These are phyloP conservation scores for Leptinotarsa haldemani DNA, from an alignment of 2,888 invertebrate species.

Conservation along the genomic window DNA sequence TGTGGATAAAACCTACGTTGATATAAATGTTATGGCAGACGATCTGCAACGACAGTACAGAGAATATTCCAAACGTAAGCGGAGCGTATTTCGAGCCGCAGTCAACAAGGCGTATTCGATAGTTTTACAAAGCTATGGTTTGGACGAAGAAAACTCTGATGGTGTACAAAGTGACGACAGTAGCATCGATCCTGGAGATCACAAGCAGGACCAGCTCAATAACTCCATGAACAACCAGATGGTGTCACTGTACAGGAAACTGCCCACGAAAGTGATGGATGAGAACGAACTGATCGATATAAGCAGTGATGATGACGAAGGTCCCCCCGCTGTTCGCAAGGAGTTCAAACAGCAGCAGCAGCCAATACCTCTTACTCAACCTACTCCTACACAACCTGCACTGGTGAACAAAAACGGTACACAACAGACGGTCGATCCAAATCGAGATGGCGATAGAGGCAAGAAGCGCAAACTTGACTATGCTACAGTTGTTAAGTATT, in stretches of 20 bases:
- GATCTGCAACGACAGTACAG: slow-evolving; percentile 78
- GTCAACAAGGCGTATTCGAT: slow-evolving; percentile 84
- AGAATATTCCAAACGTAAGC: slow-evolving; percentile 85
- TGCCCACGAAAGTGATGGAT: slow-evolving; percentile 64
- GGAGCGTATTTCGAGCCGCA: slow-evolving; percentile 80
- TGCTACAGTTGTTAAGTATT: slow-evolving; percentile 40
- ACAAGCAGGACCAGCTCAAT: slow-evolving; percentile 35
- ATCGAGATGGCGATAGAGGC: slow-evolving; percentile 43
- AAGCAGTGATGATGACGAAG: slow-evolving; percentile 76
- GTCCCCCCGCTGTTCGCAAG: slow-evolving; percentile 3
- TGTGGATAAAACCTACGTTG: slow-evolving; percentile 82
- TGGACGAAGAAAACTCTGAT: slow-evolving; percentile 69
- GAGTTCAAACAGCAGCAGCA: slow-evolving; percentile 15
- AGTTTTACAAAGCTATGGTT: slow-evolving; percentile 76
- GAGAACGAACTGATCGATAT: slow-evolving; percentile 83
- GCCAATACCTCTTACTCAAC: slow-evolving; percentile 19
- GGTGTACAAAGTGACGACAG: slow-evolving; percentile 61
- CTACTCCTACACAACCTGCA: slow-evolving; percentile 56
- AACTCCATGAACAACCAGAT: slow-evolving; percentile 63
- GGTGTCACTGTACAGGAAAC: slow-evolving; percentile 67
- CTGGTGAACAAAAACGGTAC: slow-evolving; percentile 63
- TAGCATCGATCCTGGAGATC: slow-evolving; percentile 33
- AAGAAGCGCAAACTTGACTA: slow-evolving; percentile 48
- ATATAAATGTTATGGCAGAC: slow-evolving; percentile 87
- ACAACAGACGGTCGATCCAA: slow-evolving; percentile 65